Conservation (phyloP, 2,113 vertebrate species). For the Jacana jacana region DNA sequence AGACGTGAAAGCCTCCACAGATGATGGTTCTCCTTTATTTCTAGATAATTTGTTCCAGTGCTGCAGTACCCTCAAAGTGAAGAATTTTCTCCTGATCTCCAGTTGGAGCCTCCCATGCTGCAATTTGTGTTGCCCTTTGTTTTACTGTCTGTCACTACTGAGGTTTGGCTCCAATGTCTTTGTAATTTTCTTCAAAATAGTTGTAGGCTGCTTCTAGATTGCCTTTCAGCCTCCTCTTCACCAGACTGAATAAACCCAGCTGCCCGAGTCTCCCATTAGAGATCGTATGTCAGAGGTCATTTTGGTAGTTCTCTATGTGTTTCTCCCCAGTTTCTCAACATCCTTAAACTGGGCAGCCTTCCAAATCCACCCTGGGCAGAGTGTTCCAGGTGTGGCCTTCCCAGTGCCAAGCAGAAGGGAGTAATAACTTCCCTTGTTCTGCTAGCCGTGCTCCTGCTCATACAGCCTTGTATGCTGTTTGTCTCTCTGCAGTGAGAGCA, state of each 20-base stretch:
- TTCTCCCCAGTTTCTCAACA: neutral
- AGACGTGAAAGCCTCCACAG: neutral
- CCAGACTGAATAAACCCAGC: neutral
- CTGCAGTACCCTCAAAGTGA: neutral
- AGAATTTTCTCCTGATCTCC: neutral
- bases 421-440: fast-evolving
- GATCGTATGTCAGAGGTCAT: neutral
- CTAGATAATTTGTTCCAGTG: neutral
- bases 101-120: neutral
- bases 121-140: neutral
- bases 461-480: no score
- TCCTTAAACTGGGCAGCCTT: neutral
- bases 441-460: neutral
- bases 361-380: neutral
- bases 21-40: neutral
- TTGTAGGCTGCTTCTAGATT: neutral
- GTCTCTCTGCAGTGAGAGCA: neutral
- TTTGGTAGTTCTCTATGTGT: neutral
- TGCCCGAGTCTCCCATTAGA: neutral
- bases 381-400: neutral
- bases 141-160: neutral
- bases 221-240: neutral
- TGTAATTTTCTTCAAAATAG: neutral
- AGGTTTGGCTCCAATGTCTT: neutral
- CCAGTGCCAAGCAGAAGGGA: neutral